Evolutionary conservation across 2,888 invertebrate genomes (phyloP).

Genomic region (Apamea epomidion): DNA sequence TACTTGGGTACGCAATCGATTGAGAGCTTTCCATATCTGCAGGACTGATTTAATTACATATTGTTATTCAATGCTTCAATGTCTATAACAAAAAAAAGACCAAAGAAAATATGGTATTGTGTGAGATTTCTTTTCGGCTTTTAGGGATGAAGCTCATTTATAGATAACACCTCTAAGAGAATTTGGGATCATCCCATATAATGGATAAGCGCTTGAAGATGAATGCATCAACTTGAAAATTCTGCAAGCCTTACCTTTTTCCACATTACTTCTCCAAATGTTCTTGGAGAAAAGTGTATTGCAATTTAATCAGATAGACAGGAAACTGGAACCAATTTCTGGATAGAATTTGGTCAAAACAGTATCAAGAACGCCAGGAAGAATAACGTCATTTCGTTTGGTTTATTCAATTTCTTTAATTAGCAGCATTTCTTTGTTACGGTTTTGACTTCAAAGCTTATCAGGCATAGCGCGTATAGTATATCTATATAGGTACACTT

Average conservation of each 20-base stretch:
- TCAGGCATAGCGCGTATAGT: background rate
- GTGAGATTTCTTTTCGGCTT: no score
- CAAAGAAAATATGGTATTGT: background rate
- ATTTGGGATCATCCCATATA: background rate
- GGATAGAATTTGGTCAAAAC: background rate
- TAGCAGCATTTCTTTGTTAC: background rate
- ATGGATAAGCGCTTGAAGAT: background rate
- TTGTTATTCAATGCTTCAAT: background rate
- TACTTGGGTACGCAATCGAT: background rate
- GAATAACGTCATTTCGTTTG: background rate
- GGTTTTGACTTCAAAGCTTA: constrained; percentile 1
- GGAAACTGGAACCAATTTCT: background rate
- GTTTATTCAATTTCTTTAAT: constrained; percentile 15
- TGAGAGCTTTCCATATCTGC: background rate
- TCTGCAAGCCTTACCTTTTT: background rate
- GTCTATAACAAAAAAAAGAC: background rate
- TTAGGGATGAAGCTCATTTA: background rate
- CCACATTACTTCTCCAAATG: background rate
- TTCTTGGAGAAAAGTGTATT: background rate
- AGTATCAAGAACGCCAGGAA: background rate
- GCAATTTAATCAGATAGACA: background rate
- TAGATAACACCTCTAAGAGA: background rate
- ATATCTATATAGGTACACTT: background rate
- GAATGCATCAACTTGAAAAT: background rate
- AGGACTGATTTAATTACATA: background rate